These are phyloP conservation scores for Silurus glanis DNA, from an alignment of 2,113 vertebrate species.

Conservation along the genomic window DNA sequence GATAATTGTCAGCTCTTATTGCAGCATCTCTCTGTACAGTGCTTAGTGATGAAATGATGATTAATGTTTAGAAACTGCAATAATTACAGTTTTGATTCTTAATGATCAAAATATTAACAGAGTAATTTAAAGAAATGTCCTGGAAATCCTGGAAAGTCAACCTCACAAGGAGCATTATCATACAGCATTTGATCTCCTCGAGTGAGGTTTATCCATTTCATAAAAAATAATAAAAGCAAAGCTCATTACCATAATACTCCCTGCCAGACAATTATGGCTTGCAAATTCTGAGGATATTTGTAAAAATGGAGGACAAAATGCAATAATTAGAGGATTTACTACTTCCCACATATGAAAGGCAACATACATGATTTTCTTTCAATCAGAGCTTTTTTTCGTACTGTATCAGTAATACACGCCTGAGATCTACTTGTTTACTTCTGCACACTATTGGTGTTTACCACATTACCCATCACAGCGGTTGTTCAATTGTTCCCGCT, in stretches of 20 bases:
- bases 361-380: background rate
- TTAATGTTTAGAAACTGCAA: slow-evolving; percentile 33
- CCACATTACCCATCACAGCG: slow-evolving; percentile 40
- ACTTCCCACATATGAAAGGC: slow-evolving; percentile 6
- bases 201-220: slow-evolving; percentile 8
- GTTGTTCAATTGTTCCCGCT: slow-evolving; percentile 26
- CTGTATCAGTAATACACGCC: background rate
- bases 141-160: slow-evolving; percentile 40
- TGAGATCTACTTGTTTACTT: slow-evolving; percentile 28
- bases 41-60: slow-evolving; percentile 6
- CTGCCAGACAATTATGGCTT: slow-evolving; percentile 27
- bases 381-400: background rate
- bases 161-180: background rate
- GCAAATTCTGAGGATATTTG: background rate
- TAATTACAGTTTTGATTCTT: slow-evolving; percentile 34
- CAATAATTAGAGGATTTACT: slow-evolving; percentile 40
- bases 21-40: slow-evolving; percentile 11
- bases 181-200: background rate
- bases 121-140: slow-evolving; percentile 43
- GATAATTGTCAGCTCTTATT: slow-evolving; percentile 7
- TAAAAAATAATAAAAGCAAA: slow-evolving; percentile 14
- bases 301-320: slow-evolving; percentile 30
- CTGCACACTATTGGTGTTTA: slow-evolving; percentile 28
- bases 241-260: background rate
- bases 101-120: slow-evolving; percentile 41